phyloP scores from a whole-genome alignment of 2,888 invertebrate genomes.

The Cerceris rybyensis region DNA sequence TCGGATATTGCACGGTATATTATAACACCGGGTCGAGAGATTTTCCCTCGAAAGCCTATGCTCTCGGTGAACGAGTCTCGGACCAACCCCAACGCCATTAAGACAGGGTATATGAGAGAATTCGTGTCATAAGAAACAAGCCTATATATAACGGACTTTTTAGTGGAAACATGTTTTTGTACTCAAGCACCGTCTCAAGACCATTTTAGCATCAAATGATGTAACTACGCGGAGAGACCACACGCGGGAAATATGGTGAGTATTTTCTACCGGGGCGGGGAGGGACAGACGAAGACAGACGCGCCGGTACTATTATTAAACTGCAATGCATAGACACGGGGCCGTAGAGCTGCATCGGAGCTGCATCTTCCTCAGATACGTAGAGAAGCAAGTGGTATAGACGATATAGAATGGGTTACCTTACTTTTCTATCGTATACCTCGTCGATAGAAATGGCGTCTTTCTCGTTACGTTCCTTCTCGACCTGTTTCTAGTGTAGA shows the following conservation, averaged over 20 bases:
- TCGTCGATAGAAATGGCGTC: constrained; percentile 16
- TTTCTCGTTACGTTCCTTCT: neutral
- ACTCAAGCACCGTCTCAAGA: constrained; percentile 66
- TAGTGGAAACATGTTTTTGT: constrained; percentile 67
- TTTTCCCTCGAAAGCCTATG: constrained; percentile 4
- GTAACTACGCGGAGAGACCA: constrained; percentile 63
- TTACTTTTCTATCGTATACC: neutral
- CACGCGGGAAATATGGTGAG: constrained; percentile 65
- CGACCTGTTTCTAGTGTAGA: neutral
- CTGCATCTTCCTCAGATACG: constrained; percentile 22
- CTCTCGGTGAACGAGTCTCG: constrained; percentile 22
- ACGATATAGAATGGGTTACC: neutral
- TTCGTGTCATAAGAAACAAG: constrained; percentile 51
- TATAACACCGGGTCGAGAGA: neutral
- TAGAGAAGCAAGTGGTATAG: constrained; percentile 40
- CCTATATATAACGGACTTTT: constrained; percentile 62
- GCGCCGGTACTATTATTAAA: constrained; percentile 66
- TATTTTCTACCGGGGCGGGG: constrained; percentile 57
- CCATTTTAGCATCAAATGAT: constrained; percentile 70
- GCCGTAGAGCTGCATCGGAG: constrained; percentile 3
- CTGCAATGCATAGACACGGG: constrained; percentile 32
- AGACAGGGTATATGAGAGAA: constrained; percentile 38
- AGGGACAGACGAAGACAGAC: constrained; percentile 54
- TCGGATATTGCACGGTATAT: no score
- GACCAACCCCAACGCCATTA: constrained; percentile 15